Evolutionary conservation across 1,140 invertebrate genomes (phyloP).

Genomic region (Drosophila kanapiae): DNA sequence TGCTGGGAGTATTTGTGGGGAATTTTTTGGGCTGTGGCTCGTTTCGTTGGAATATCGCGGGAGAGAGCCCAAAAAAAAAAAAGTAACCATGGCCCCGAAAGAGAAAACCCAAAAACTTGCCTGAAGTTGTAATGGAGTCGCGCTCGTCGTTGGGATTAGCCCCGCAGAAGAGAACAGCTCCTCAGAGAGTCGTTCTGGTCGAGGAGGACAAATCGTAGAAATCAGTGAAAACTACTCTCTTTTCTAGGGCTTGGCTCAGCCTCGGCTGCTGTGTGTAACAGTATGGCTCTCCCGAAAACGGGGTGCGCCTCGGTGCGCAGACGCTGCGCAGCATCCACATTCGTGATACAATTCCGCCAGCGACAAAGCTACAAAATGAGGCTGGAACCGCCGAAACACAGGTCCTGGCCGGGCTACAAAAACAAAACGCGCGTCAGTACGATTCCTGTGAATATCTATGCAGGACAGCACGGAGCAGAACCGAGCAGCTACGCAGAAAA

Average conservation of each 20-base stretch:
- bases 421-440: constrained; percentile 77
- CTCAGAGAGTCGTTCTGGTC: constrained; percentile 11
- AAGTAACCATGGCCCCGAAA: constrained; percentile 25
- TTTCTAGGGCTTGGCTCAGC: constrained; percentile 66
- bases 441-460: constrained; percentile 83
- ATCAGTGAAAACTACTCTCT: constrained; percentile 4
- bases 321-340: constrained; percentile 71
- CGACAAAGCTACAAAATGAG: constrained; percentile 68
- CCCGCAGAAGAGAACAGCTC: constrained; percentile 51
- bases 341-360: constrained; percentile 9
- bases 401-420: constrained; percentile 75
- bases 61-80: constrained; percentile 54
- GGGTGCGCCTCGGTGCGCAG: constrained; percentile 58
- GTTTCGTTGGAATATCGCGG: constrained; percentile 52
- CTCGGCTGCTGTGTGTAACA: constrained; percentile 37
- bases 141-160: constrained; percentile 45
- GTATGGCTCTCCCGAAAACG: constrained; percentile 60
- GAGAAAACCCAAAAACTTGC: constrained; percentile 29
- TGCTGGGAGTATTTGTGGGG: constrained; percentile 45
- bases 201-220: background rate
- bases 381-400: constrained; percentile 30
- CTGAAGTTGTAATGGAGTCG: constrained; percentile 67
- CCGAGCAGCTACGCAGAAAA: constrained; percentile 19
- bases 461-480: constrained; percentile 76
- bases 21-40: constrained; percentile 80